Conservation (phyloP, 1,140 invertebrate genomes). For the Brachionus rotundiformis region DNA sequence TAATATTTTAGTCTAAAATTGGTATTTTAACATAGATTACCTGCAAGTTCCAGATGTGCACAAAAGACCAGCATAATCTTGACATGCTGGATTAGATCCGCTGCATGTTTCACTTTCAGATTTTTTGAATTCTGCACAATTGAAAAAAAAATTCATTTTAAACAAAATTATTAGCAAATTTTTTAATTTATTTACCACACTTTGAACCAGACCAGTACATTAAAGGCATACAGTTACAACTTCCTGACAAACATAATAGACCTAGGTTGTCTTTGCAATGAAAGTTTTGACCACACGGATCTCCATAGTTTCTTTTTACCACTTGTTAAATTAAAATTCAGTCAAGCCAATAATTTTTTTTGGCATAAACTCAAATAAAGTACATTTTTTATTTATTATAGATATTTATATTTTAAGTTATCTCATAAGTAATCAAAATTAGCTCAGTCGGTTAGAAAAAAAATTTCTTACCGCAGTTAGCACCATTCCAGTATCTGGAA, state of each 20-base stretch:
- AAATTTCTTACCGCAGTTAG: not conserved
- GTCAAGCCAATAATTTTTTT: too few relatives aligned
- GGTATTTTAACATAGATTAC: too few relatives aligned
- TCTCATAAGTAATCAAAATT: too few relatives aligned
- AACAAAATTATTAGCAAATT: not conserved
- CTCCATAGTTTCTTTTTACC: not conserved
- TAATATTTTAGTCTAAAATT: too few relatives aligned
- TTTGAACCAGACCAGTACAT: not conserved
- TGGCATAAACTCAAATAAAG: too few relatives aligned
- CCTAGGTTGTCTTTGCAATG: not conserved
- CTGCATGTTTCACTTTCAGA: not conserved
- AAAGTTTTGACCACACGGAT: not conserved
- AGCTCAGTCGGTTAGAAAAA: too few relatives aligned
- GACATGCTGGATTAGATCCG: not conserved
- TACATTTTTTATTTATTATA: too few relatives aligned
- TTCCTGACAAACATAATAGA: not conserved
- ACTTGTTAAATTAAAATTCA: not conserved
- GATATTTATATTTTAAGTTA: too few relatives aligned
- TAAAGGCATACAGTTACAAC: not conserved
- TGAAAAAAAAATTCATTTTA: not conserved
- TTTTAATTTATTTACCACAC: not conserved
- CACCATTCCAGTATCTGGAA: not conserved
- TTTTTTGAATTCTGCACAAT: not conserved
- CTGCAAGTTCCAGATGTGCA: not conserved
- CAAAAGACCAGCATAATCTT: slow-evolving; percentile 24